Evolutionary conservation across 1,140 invertebrate species (phyloP).

Genomic region (Drosophila novamexicana): DNA sequence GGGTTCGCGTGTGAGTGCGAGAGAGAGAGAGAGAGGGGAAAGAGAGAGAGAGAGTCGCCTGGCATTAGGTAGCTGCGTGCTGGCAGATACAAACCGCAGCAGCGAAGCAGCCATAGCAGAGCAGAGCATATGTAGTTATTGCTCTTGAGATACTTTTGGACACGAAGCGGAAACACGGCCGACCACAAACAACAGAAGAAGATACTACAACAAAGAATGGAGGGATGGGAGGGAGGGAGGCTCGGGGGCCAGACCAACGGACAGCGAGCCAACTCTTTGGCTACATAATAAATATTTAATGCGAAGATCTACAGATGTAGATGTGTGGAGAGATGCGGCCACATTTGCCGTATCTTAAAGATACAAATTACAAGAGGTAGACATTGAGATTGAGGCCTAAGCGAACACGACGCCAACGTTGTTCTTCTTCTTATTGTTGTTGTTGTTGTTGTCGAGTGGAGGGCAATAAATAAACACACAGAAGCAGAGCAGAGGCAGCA

Average conservation of each 20-base stretch:
- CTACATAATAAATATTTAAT: constrained; percentile 81
- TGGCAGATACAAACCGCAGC: constrained; percentile 59
- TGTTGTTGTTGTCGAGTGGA: constrained; percentile 40
- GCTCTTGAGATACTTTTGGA: constrained; percentile 81
- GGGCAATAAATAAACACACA: constrained; percentile 73
- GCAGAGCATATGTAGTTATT: constrained; percentile 51
- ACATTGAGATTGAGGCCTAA: constrained; percentile 79
- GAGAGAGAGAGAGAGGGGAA: background rate
- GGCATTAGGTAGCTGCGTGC: constrained; percentile 53
- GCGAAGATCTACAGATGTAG: constrained; percentile 65
- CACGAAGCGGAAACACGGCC: constrained; percentile 74
- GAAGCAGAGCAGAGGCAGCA: constrained; percentile 61
- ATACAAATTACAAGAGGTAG: constrained; percentile 80
- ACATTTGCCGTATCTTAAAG: constrained; percentile 76
- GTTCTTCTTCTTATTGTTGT: constrained; percentile 3
- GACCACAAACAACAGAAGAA: constrained; percentile 37
- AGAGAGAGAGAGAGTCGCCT: constrained; percentile 15
- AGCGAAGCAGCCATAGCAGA: constrained; percentile 38
- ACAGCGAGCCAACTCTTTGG: constrained; percentile 76
- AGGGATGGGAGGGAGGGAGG: constrained; percentile 5
- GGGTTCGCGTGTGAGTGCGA: constrained; percentile 7
- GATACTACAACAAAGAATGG: constrained; percentile 39
- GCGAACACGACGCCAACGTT: constrained; percentile 34
- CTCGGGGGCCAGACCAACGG: constrained; percentile 12
- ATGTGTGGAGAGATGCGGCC: constrained; percentile 24